Base-by-base conservation (phyloP, 1,140 invertebrate species). In the Ostrea edulis region DNA sequence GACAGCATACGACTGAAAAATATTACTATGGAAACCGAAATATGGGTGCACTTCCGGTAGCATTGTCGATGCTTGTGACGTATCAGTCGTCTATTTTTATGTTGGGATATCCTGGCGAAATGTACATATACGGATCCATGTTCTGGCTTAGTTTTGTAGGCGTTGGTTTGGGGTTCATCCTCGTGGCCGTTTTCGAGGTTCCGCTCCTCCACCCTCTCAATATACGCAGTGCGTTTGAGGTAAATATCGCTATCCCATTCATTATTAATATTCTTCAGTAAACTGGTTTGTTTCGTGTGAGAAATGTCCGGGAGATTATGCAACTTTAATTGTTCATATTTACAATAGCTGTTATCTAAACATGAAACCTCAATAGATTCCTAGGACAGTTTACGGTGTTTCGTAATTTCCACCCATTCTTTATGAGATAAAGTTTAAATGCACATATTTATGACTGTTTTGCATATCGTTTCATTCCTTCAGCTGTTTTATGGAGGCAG, bases 181-280 rank as follows among this genome's bases (percentile, higher is more conserved):
- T 98, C 22, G 96, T 96, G 14, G 97, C 97, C 17, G 97, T 97
- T 93, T 93, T 97, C n/a, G 98, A 97, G 92, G 94, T 98, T 25
- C 98, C 98, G 54, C 97, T 98, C 9, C 98, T 98, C 93, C 98
- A 97, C 93, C 96, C 97, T 86, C 94, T 98, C n/a, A 97, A 97
- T 94, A 96, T 97, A 89, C 97, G 97, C 2, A 98, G 97, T 93
- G 97, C 97, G 85, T 98, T 98, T 94, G 97, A 98, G 96, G 97
- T 97, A 96, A 97, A 20, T 9, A 35, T 81, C 35, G 25, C 8
- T 44, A 22, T n/a, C n/a, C n/a, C n/a, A n/a, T 81, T 25, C 25
- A 2, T 81, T 35, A 5, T 44, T n/a, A 17, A n/a, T n/a, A 9
- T 22, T 5, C 35, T 44, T 2, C 35, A 2, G 35, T 44, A 44